A percentile compares a stretch with the other conserved stretches of the same genome.
Evolutionary conservation across 1,140 invertebrate species (phyloP).

Genomic region (Xylocopa sonorina): DNA sequence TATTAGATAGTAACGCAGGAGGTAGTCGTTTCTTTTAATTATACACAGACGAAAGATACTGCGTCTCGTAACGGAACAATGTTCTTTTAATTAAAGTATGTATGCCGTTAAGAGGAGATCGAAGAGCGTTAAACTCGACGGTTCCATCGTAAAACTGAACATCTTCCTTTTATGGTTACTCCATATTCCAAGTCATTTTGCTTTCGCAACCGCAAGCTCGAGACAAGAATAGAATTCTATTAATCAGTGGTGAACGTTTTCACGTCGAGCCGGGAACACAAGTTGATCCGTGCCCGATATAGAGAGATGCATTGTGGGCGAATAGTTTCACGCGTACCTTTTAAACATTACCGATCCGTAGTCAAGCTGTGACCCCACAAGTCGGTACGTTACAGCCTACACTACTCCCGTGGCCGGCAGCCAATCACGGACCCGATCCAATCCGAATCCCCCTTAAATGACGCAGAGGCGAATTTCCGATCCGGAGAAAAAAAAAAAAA

Average conservation of each 20-base stretch:
- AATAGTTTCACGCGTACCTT: conserved; percentile 12
- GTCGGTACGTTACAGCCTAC: conserved; percentile 2
- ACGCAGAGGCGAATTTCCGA: not conserved
- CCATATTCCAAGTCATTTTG: not conserved
- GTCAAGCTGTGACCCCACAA: not conserved
- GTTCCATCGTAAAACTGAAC: not conserved
- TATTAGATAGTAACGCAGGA: not conserved
- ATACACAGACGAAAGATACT: too few relatives aligned
- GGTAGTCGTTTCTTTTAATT: too few relatives aligned
- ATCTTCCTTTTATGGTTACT: not conserved
- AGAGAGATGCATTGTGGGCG: not conserved
- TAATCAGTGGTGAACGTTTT: not conserved
- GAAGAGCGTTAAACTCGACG: not conserved
- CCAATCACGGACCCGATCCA: not conserved
- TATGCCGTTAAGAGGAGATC: not conserved
- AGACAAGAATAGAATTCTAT: not conserved
- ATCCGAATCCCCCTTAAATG: not conserved
- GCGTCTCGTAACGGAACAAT: not conserved
- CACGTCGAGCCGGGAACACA: not conserved
- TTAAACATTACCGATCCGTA: not conserved
- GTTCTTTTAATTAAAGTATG: not conserved
- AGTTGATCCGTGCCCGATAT: not conserved
- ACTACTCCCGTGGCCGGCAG: not conserved
- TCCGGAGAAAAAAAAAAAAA: not conserved
- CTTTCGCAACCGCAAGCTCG: not conserved